Base-by-base conservation (phyloP, 2,797 vertebrate species). In the Hemibagrus guttatus region DNA sequence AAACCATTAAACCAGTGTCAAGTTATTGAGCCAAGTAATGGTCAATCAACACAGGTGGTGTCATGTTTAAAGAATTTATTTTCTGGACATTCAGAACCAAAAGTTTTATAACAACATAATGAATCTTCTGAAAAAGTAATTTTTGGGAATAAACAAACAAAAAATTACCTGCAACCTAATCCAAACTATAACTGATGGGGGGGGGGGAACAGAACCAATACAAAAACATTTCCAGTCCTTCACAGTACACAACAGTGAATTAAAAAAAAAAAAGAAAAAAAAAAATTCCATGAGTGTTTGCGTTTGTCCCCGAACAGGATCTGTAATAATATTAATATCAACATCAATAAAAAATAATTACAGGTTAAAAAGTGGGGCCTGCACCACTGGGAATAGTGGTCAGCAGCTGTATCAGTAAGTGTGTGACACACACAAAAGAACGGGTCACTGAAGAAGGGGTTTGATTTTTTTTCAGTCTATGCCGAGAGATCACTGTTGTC, bases 401-500 rank as follows among this genome's bases (percentile, higher is more conserved):
- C 74, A 89, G 90, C 83, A 87, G 87, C 85, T 84, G 89, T 75
- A 69, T 64, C 66, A 71, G 87, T 88, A 63, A 85, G 87, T 88
- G 86, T 84, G 85, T 71, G 84, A 76, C 84, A 85, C 7, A 63
- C 46, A 81, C 59, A 46, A n/a, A 83, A 64, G 85, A 71, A 76
- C 72, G 35, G 83, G 86, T 71, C 86, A 90, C 56, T 59, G 75
- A 63, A 84, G 84, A 61, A 6, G 58, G 79, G 83, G 64, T 42
- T 83, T 84, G 52, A 7, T 78, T 66, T 78, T 89, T n/a, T 42
- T 74, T 81, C 31, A 91, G 93, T 94, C 96, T 96, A 98, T 83
- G 97, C 97, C 0, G 97, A 98, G 52, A 98, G 95, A 94, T 98
- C 97, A 0, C 97, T 97, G 95, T 94, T 97, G 61, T 98, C 95